Evolutionary conservation across 2,797 vertebrate species (phyloP).

Genomic region (Galago senegalensis): DNA sequence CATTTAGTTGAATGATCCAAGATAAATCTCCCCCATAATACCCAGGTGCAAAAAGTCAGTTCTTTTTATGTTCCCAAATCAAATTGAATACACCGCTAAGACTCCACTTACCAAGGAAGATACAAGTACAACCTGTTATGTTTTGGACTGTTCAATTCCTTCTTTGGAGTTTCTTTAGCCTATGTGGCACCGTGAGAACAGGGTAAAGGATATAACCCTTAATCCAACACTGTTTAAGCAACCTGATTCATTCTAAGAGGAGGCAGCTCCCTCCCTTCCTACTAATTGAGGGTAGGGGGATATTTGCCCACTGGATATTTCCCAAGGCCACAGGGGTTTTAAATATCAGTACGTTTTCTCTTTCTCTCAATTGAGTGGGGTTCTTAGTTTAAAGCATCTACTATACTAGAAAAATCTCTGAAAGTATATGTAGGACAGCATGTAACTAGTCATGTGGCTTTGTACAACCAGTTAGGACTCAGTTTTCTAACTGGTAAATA

Average conservation of each 20-base stretch:
- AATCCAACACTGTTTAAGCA: background rate
- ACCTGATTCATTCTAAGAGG: background rate
- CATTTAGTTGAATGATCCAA: slow-evolving; percentile 12
- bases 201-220: background rate
- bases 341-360: background rate
- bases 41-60: background rate
- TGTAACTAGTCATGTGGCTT: background rate
- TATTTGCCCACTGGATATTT: background rate
- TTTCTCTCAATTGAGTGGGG: background rate
- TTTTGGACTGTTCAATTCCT: background rate
- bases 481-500: slow-evolving; percentile 21
- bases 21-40: background rate
- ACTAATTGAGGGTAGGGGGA: background rate
- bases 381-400: background rate
- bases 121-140: background rate
- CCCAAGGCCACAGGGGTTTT: background rate
- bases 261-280: background rate
- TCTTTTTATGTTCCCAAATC: slow-evolving; percentile 45
- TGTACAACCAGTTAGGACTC: background rate
- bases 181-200: background rate
- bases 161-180: background rate
- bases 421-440: background rate
- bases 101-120: background rate
- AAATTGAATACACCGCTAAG: slow-evolving; percentile 1
- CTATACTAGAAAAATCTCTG: background rate